These are phyloP conservation scores for Brachionus plicatilis DNA, from an alignment of 1,140 invertebrate genomes.

Conservation along the genomic window DNA sequence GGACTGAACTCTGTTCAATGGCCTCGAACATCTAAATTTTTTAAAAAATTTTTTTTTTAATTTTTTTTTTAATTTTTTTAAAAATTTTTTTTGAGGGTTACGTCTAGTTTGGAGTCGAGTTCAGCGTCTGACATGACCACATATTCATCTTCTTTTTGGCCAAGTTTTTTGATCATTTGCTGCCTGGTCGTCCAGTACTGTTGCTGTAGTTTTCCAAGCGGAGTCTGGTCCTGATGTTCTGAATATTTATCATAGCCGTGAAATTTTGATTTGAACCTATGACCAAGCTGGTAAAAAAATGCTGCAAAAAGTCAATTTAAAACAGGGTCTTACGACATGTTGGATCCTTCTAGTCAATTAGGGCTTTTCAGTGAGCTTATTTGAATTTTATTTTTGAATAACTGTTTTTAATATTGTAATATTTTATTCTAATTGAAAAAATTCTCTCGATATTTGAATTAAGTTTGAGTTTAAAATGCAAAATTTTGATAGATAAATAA, in stretches of 20 bases:
- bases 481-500: neutral
- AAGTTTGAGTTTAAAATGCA: neutral
- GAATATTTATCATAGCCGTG: conserved; percentile 48
- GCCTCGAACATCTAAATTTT: conserved; percentile 72
- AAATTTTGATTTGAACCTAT: neutral
- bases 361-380: neutral
- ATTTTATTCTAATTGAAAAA: neutral
- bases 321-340: neutral
- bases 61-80: neutral
- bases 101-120: conserved; percentile 89
- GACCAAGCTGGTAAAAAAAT: neutral
- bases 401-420: neutral
- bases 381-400: neutral
- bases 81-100: conserved; percentile 43
- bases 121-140: conserved; percentile 90
- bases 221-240: conserved; percentile 59
- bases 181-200: conserved; percentile 98
- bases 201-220: conserved; percentile 78
- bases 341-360: neutral
- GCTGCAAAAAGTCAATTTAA: neutral
- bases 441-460: neutral
- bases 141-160: conserved; percentile 95
- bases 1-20: conserved; percentile 81
- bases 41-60: neutral
- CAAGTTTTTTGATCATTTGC: conserved; percentile 82